A percentile compares a stretch with the other conserved stretches of the same genome.
Evolutionary conservation across 2,888 invertebrate species (phyloP).

Genomic region (Adelognathus sp.): DNA sequence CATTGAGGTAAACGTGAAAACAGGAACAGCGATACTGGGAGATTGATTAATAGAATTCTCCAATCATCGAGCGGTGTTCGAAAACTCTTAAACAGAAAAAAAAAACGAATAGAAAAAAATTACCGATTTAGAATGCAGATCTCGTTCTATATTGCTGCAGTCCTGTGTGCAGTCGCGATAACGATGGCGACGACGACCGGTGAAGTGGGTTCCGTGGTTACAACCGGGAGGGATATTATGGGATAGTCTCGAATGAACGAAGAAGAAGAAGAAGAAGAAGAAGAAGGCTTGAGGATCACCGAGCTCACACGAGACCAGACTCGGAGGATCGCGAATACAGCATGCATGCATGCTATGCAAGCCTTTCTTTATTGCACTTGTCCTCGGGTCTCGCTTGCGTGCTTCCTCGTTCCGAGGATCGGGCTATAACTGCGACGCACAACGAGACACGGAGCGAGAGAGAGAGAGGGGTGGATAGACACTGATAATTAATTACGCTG

Average conservation of each 20-base stretch:
- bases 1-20: no score
- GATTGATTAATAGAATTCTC: no score
- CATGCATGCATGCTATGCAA: slow-evolving; percentile 40
- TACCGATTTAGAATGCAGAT: slow-evolving; percentile 60
- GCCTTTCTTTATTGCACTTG: slow-evolving; percentile 59
- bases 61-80: no score
- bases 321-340: slow-evolving; percentile 13
- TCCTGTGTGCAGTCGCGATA: slow-evolving; percentile 10
- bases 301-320: slow-evolving; percentile 38
- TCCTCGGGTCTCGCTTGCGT: slow-evolving; percentile 48
- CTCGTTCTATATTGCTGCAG: slow-evolving; percentile 53
- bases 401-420: slow-evolving; percentile 63
- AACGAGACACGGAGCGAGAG: slow-evolving; percentile 8
- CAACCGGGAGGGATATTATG: neutral
- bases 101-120: no score
- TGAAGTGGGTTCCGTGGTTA: slow-evolving; percentile 51
- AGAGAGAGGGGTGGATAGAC: slow-evolving; percentile 5
- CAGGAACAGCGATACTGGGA: no score
- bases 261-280: slow-evolving; percentile 13
- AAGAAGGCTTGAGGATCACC: slow-evolving; percentile 39
- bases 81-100: no score
- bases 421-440: slow-evolving; percentile 26
- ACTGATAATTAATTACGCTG: slow-evolving; percentile 53
- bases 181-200: slow-evolving; percentile 46
- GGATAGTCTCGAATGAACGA: neutral